A percentile compares a stretch with the other conserved stretches of the same genome.
These are phyloP conservation scores for Stegodyphus dumicola DNA, from an alignment of 1,140 invertebrate species.

Conservation along the genomic window DNA sequence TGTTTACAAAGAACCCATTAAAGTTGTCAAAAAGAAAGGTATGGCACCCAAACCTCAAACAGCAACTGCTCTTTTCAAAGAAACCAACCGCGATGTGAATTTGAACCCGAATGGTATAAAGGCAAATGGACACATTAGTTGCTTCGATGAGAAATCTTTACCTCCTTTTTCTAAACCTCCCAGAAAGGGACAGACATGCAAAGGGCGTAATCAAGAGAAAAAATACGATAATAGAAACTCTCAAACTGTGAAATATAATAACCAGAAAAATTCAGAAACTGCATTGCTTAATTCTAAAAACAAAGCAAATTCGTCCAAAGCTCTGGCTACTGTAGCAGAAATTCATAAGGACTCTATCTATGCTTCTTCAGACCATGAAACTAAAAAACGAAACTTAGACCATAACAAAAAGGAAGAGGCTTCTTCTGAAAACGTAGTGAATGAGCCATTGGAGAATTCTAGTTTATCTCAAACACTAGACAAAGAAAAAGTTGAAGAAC, in stretches of 20 bases:
- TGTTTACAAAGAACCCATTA: slow-evolving; percentile 6
- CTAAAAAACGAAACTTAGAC: neutral
- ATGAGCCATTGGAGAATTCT: neutral
- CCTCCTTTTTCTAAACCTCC: slow-evolving; percentile 10
- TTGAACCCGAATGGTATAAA: slow-evolving; percentile 17
- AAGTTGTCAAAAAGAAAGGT: slow-evolving; percentile 26
- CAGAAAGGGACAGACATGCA: neutral
- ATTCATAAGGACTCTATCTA: slow-evolving; percentile 4
- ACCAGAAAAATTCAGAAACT: slow-evolving; percentile 28
- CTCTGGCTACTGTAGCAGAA: slow-evolving; percentile 17
- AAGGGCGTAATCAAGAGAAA: slow-evolving; percentile 8
- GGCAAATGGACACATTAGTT: neutral
- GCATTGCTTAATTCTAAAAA: neutral
- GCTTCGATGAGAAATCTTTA: neutral
- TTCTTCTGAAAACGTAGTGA: neutral
- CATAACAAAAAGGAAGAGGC: neutral
- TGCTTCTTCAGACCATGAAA: neutral
- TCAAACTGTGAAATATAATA: slow-evolving; percentile 4
- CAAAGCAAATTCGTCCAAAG: neutral
- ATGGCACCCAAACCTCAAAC: slow-evolving; percentile 32
- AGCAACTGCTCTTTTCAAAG: slow-evolving; percentile 4
- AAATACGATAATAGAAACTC: neutral
- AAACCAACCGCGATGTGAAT: slow-evolving; percentile 17
- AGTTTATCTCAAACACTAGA: neutral
- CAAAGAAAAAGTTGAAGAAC: slow-evolving; percentile 13